These are phyloP conservation scores for Drosophila anomelani DNA, from an alignment of 2,888 invertebrate species.

Conservation along the genomic window DNA sequence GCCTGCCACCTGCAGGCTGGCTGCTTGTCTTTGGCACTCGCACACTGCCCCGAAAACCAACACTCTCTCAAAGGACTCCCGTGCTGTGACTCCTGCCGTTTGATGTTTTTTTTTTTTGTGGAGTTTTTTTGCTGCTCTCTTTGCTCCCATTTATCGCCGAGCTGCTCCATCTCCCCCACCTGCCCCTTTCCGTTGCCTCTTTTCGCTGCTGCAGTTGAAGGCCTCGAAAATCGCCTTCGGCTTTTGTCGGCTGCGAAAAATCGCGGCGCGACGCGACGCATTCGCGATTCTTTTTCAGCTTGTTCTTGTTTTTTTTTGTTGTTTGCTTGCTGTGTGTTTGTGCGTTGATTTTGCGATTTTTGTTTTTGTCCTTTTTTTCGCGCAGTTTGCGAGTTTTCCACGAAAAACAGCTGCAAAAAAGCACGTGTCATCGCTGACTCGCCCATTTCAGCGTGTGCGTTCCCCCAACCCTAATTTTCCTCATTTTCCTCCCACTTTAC, in stretches of 20 bases:
- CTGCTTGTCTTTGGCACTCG: slow-evolving; percentile 37
- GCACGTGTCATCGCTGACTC: slow-evolving; percentile 82
- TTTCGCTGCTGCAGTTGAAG: slow-evolving; percentile 35
- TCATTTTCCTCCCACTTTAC: slow-evolving; percentile 22
- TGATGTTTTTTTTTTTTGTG: slow-evolving; percentile 20
- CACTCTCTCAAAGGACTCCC: slow-evolving; percentile 17
- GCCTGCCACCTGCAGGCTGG: slow-evolving; percentile 72
- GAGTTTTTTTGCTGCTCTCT: slow-evolving; percentile 40
- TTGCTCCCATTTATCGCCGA: slow-evolving; percentile 35
- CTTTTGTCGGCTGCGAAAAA: slow-evolving; percentile 38
- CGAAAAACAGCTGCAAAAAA: slow-evolving; percentile 83
- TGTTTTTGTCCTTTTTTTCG: slow-evolving; percentile 74
- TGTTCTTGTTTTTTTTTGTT: slow-evolving; percentile 20
- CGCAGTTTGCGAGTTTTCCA: slow-evolving; percentile 74
- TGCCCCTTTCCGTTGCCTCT: slow-evolving; percentile 7
- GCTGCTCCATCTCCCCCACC: slow-evolving; percentile 17
- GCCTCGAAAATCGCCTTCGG: slow-evolving; percentile 43
- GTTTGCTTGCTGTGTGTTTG: slow-evolving; percentile 14
- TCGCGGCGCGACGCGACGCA: slow-evolving; percentile 23
- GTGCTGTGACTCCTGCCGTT: slow-evolving; percentile 41
- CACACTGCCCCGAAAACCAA: slow-evolving; percentile 14
- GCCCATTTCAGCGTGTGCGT: slow-evolving; percentile 62
- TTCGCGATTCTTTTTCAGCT: slow-evolving; percentile 23
- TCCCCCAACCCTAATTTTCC: slow-evolving; percentile 36
- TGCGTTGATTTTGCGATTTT: slow-evolving; percentile 62